A percentile compares a stretch with the other conserved stretches of the same genome.
Conservation (phyloP, 2,888 invertebrate genomes). For the Phalera bucephala region DNA sequence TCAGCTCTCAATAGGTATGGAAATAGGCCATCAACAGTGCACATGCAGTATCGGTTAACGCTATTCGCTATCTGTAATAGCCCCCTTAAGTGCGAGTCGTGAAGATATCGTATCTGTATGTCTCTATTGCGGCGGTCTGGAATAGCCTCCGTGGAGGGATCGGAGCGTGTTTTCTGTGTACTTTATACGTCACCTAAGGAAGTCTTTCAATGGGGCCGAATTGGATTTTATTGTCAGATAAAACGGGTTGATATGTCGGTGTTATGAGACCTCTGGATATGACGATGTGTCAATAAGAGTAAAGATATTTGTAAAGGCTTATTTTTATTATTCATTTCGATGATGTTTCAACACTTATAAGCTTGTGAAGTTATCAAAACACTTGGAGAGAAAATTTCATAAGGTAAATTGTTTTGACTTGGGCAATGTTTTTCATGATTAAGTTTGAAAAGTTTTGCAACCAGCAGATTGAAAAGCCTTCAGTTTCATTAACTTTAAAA, state of each 20-base stretch:
- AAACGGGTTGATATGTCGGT: slow-evolving; percentile 4
- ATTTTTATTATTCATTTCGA: neutral
- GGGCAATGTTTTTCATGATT: no score
- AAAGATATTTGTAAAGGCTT: neutral
- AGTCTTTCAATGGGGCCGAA: slow-evolving; percentile 28
- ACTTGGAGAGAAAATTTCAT: no score
- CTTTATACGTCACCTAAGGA: slow-evolving; percentile 25
- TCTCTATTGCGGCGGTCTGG: slow-evolving; percentile 46
- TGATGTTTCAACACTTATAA: no score
- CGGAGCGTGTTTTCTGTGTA: slow-evolving; percentile 21
- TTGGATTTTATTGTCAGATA: slow-evolving; percentile 26
- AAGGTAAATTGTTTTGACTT: no score
- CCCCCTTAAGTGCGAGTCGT: slow-evolving; percentile 45
- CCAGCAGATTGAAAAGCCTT: no score
- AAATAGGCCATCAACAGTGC: slow-evolving; percentile 56
- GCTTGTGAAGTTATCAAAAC: no score
- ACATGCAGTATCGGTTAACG: slow-evolving; percentile 50
- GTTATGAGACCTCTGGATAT: neutral
- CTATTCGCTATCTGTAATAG: slow-evolving; percentile 61
- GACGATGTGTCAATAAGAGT: neutral
- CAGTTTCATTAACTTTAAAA: no score
- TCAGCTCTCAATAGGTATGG: slow-evolving; percentile 57
- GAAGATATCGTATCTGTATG: slow-evolving; percentile 57
- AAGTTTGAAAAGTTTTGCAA: no score
- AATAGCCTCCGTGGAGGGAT: slow-evolving; percentile 22